phyloP scores from a whole-genome alignment of 2,888 invertebrate genomes.

The Willowsia nigromaculata region DNA sequence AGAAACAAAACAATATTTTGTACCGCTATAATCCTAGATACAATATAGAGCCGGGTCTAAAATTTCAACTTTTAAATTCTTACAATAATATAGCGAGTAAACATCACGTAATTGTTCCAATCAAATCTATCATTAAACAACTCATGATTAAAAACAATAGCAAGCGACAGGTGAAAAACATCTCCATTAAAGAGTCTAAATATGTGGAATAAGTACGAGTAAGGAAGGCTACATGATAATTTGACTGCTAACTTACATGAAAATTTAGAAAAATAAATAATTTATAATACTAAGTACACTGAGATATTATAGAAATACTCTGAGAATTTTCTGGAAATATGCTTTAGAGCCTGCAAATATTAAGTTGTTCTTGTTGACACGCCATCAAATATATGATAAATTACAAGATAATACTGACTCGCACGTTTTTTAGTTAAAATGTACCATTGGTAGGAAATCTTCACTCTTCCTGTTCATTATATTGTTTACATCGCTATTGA shows the following conservation, averaged over 20 bases:
- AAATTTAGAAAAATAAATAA: neutral
- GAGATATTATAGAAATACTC: slow-evolving; percentile 35
- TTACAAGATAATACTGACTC: neutral
- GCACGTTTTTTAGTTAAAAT: slow-evolving; percentile 42
- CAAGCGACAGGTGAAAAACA: no score
- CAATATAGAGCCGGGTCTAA: neutral
- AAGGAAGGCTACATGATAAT: slow-evolving; percentile 26
- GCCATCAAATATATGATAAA: neutral
- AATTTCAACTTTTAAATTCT: no score
- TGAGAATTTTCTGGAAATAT: slow-evolving; percentile 74
- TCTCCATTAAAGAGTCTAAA: no score
- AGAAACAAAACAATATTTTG: slow-evolving; percentile 38
- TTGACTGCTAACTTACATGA: slow-evolving; percentile 53
- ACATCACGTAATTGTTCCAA: neutral
- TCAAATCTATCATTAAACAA: no score
- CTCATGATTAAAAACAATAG: no score
- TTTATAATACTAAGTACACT: neutral
- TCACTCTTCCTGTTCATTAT: no score
- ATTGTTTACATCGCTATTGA: slow-evolving; percentile 22
- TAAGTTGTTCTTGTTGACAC: neutral
- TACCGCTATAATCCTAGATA: slow-evolving; percentile 29
- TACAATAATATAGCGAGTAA: neutral
- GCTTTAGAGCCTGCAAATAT: slow-evolving; percentile 5
- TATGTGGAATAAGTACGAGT: neutral
- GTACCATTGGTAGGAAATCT: no score